phyloP scores from a whole-genome alignment of 2,888 invertebrate genomes.

The Cenopis cana region DNA sequence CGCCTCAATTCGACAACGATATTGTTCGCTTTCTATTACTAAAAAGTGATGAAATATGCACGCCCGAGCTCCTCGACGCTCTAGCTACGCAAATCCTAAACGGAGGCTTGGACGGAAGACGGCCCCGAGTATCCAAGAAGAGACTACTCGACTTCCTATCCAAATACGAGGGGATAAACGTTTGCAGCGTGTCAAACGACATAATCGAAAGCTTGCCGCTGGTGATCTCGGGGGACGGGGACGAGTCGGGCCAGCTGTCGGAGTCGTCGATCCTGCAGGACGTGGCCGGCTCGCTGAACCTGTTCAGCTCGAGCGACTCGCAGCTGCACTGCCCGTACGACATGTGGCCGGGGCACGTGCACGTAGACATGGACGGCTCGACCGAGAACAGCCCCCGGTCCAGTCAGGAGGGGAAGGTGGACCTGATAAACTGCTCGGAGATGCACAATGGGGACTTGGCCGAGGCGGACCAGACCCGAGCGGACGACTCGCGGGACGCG shows the following conservation, averaged over 20 bases:
- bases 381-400: slow-evolving; percentile 65
- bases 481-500: slow-evolving; percentile 59
- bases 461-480: slow-evolving; percentile 91
- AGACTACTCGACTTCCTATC: slow-evolving; percentile 71
- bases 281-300: slow-evolving; percentile 76
- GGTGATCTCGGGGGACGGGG: slow-evolving; percentile 61
- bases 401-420: slow-evolving; percentile 76
- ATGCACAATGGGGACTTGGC: slow-evolving; percentile 91
- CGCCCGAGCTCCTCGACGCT: slow-evolving; percentile 77
- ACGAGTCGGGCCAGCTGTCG: slow-evolving; percentile 62
- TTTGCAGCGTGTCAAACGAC: slow-evolving; percentile 74
- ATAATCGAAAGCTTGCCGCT: slow-evolving; percentile 73
- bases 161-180: slow-evolving; percentile 75
- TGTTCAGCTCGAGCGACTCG: slow-evolving; percentile 73
- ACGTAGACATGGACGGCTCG: slow-evolving; percentile 67
- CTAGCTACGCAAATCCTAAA: slow-evolving; percentile 80
- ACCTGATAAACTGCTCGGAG: slow-evolving; percentile 78
- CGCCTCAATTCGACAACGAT: slow-evolving; percentile 76
- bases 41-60: slow-evolving; percentile 83
- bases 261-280: slow-evolving; percentile 75
- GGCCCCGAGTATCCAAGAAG: slow-evolving; percentile 67
- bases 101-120: slow-evolving; percentile 64
- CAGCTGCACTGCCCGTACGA: slow-evolving; percentile 78
- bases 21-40: slow-evolving; percentile 82
- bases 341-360: slow-evolving; percentile 73